Base-by-base conservation (phyloP, 1,140 invertebrate species). In the Drosophila truncata region DNA sequence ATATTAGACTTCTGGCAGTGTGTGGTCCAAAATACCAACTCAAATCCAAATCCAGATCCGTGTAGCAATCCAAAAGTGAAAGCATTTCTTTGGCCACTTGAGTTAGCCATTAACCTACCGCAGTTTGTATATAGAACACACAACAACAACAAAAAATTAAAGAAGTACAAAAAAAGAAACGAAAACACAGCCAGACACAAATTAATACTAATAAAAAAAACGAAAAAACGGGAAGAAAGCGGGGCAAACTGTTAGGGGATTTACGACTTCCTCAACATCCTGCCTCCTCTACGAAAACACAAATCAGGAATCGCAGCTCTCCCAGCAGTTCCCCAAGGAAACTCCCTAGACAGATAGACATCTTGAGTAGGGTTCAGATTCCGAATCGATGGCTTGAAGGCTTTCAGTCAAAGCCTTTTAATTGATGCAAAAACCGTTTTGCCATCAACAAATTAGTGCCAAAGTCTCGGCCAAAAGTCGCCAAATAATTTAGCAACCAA, bases 351-450 rank as follows among this genome's bases (percentile, higher is more conserved):
- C 64, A 73, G 84, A 88, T 88, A 90, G 81, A 85, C 47, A 88
- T 88, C 85, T 90, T 88, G 85, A 88, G 85, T 76, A 85, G 85
- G 85, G 85, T 88, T 62, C 62, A 20, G 4, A 23, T n/a, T 9
- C 52, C 20, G 14, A 55, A 37, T 37, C 52, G 37, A 13, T 18
- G 57, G 37, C 62, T 42, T 79, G 84, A 88, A 84, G 81, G 85
- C 85, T 88, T 88, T 88, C 85, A 90, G 77, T 88, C 84, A 88
- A 88, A 84, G 69, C 54, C 46, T 63, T 90, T 84, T 88, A 88
- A 88, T 88, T 88, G 85, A 88, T 90, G 80, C 62, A 41, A 55
- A 55, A 63, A 31, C 52, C 54, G 20, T 64, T 65, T 65, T 37
- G 69, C 66, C 76, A 67, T 42, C 61, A 81, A 81, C 85, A 88